Evolutionary conservation across 2,888 invertebrate species (phyloP), one percentile per base, ranked within the genome.

Genomic region (Tetragonula carbonaria): DNA sequence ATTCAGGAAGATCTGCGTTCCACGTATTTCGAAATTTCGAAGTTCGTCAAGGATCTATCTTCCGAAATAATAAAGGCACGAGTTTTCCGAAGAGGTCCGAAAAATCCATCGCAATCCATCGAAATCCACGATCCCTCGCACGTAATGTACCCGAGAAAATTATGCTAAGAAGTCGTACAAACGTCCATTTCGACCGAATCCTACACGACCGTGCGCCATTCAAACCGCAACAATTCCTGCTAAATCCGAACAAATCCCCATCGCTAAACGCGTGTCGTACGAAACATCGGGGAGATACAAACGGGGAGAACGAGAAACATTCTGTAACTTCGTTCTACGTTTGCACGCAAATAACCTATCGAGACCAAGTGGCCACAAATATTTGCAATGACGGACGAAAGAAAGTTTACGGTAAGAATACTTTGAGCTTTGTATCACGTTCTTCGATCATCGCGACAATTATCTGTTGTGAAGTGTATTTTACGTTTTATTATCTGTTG

Each of bases 331-430:
- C 45, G 13, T 55, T 51, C 33, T 4, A 28, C 55, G 28, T 75
- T 67, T 75, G 50, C 66, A 57, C 23, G 23, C 38, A 50, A 75
- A 75, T 45, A 18, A 18, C 0, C 18, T 45, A 8, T 1, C 45
- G 45, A 45, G 21, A 18, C 50, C 50, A 18, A 51, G 33, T 55
- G 50, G 16, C 55, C 65, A 4, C 65, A 80, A 80, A 80, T 80
- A 80, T 81, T 78, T 74, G 45, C 45, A 45, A 8, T 8, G 45
- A 45, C 8, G 45, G 45, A 45, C 45, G 45, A 45, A 45, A 38
- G 38, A 38, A 38, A 45, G 45, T 45, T 45, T 45, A 45, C 8
- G 8, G 38, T 8, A 38, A 38, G 38, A 8, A 38, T 8, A 38
- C 45, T 11, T 45, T 45, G 45, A 45, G 8, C 8, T 11, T 8